These are phyloP conservation scores for Lycodopsis pacificus DNA, from an alignment of 2,797 vertebrate species.

Conservation along the genomic window DNA sequence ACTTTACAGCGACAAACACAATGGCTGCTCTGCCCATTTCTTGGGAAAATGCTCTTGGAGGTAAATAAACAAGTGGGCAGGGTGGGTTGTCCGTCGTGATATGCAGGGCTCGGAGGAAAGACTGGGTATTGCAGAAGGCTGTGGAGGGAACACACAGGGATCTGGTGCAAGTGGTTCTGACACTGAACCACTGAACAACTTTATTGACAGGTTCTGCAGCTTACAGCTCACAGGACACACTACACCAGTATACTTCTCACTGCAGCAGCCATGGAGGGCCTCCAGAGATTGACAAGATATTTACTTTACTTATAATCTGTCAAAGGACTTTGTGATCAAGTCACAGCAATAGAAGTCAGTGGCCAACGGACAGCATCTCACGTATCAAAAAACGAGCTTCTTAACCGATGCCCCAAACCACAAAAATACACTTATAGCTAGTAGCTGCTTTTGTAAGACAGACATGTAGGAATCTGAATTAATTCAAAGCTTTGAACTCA, in stretches of 20 bases:
- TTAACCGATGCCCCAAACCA: constrained; percentile 33
- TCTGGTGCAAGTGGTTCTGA: constrained; percentile 80
- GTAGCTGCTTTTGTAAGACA: constrained; percentile 37
- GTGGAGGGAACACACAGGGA: constrained; percentile 85
- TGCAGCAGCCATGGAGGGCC: constrained; percentile 73
- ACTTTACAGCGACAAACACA: constrained; percentile 19
- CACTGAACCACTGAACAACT: constrained; percentile 81
- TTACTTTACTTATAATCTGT: constrained; percentile 48
- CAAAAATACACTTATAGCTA: constrained; percentile 59
- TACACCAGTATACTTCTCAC: constrained; percentile 77
- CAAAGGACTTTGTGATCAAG: constrained; percentile 54
- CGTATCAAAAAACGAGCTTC: constrained; percentile 44
- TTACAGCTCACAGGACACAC: constrained; percentile 84
- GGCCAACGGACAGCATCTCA: constrained; percentile 55
- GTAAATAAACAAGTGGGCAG: constrained; percentile 18
- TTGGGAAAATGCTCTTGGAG: not conserved
- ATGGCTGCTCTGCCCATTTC: constrained; percentile 3
- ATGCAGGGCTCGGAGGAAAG: constrained; percentile 53
- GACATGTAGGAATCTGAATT: constrained; percentile 48
- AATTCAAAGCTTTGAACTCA: constrained; percentile 56
- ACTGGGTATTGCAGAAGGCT: constrained; percentile 67
- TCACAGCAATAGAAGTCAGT: constrained; percentile 55
- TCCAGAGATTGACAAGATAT: constrained; percentile 63
- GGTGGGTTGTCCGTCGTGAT: constrained; percentile 36
- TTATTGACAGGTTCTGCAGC: constrained; percentile 86